phyloP scores from a whole-genome alignment of 2,797 vertebrate genomes.

The Cyclura pinguis region DNA sequence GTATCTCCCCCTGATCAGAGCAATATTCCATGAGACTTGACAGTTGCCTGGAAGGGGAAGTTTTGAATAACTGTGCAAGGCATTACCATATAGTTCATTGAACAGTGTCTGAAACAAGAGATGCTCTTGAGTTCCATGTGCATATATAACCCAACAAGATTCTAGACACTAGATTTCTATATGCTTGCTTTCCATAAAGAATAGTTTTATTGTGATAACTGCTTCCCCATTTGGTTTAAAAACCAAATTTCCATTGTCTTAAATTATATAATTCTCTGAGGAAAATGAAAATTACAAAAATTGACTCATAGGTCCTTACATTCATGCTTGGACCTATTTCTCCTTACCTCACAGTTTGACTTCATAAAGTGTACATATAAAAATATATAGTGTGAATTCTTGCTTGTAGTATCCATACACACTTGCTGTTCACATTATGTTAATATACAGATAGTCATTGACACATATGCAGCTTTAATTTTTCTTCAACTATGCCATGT shows the following conservation, averaged over 20 bases:
- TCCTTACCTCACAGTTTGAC: background rate
- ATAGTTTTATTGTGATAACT: background rate
- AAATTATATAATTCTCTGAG: background rate
- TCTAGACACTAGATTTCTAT: background rate
- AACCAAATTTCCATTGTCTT: background rate
- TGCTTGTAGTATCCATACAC: background rate
- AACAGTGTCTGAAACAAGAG: too few species aligned
- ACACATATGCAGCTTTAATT: background rate
- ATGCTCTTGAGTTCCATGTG: too few species aligned
- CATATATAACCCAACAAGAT: too few species aligned
- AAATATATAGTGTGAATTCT: background rate
- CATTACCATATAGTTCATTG: background rate
- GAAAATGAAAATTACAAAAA: background rate
- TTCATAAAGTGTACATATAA: background rate
- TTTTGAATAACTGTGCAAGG: too few species aligned
- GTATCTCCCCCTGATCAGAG: too few species aligned
- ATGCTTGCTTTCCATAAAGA: background rate
- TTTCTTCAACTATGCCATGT: background rate
- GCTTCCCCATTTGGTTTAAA: background rate
- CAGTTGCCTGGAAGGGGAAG: too few species aligned
- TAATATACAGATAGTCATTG: background rate
- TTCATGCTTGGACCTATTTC: background rate
- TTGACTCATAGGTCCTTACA: background rate
- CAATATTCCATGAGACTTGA: too few species aligned
- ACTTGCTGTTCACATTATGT: background rate